Evolutionary conservation across 2,113 vertebrate genomes (phyloP).

Genomic region (Antechinus stuartii): DNA sequence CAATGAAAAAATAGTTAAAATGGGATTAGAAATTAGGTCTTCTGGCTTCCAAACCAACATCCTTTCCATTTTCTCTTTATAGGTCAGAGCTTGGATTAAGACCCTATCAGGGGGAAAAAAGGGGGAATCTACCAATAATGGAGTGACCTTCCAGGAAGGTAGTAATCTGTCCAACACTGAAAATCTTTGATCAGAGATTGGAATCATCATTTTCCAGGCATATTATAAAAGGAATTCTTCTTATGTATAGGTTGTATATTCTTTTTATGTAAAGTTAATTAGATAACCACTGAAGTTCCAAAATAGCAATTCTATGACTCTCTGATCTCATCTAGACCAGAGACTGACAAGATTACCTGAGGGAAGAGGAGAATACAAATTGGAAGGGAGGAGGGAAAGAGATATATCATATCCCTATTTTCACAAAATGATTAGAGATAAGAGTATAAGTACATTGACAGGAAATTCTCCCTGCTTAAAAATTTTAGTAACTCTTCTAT

Average conservation of each 20-base stretch:
- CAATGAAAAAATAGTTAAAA: background rate
- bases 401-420: background rate
- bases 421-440: background rate
- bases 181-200: background rate
- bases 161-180: background rate
- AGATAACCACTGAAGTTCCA: background rate
- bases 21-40: background rate
- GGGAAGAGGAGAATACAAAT: background rate
- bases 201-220: background rate
- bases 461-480: background rate
- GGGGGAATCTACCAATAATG: background rate
- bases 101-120: background rate
- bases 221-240: background rate
- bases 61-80: background rate
- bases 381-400: background rate
- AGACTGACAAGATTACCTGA: background rate
- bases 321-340: background rate
- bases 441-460: background rate
- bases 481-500: background rate
- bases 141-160: background rate
- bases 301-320: background rate
- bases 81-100: background rate
- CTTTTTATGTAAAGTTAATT: background rate
- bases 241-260: background rate
- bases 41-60: background rate